phyloP scores from a whole-genome alignment of 2,888 invertebrate species.

The Leucophenga maculata region DNA sequence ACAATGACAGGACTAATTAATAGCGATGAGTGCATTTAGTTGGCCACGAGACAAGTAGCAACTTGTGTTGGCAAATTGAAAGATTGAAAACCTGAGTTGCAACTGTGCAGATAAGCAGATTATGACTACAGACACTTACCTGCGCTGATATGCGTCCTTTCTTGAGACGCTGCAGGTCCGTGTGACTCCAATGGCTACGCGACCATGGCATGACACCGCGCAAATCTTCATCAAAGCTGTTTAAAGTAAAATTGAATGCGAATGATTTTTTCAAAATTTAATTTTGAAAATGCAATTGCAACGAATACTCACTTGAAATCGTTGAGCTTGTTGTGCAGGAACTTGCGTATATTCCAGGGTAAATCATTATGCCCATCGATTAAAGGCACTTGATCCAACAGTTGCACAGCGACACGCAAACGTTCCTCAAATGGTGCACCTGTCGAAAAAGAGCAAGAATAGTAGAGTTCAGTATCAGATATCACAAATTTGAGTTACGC shows the following conservation, averaged over 20 bases:
- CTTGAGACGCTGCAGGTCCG: slow-evolving; percentile 82
- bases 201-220: slow-evolving; percentile 82
- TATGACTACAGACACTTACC: slow-evolving; percentile 73
- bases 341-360: slow-evolving; percentile 92
- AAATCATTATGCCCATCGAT: slow-evolving; percentile 92
- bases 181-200: slow-evolving; percentile 83
- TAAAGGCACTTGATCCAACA: slow-evolving; percentile 84
- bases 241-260: slow-evolving; percentile 1
- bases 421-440: slow-evolving; percentile 85
- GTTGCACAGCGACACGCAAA: slow-evolving; percentile 80
- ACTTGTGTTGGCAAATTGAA: neutral
- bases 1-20: neutral
- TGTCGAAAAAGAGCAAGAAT: slow-evolving; percentile 37
- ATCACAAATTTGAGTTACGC: slow-evolving; percentile 49
- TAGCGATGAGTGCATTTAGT: neutral
- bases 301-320: slow-evolving; percentile 79
- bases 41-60: neutral
- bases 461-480: slow-evolving; percentile 36
- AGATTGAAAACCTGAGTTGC: slow-evolving; percentile 1
- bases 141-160: slow-evolving; percentile 85
- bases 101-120: slow-evolving; percentile 3
- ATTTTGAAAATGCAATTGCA: slow-evolving; percentile 16
- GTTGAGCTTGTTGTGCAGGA: slow-evolving; percentile 89
- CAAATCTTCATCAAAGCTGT: slow-evolving; percentile 79
- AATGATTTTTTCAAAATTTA: slow-evolving; percentile 28